Evolutionary conservation across 2,797 vertebrate genomes (phyloP).

Genomic region (Helarctos malayanus): DNA sequence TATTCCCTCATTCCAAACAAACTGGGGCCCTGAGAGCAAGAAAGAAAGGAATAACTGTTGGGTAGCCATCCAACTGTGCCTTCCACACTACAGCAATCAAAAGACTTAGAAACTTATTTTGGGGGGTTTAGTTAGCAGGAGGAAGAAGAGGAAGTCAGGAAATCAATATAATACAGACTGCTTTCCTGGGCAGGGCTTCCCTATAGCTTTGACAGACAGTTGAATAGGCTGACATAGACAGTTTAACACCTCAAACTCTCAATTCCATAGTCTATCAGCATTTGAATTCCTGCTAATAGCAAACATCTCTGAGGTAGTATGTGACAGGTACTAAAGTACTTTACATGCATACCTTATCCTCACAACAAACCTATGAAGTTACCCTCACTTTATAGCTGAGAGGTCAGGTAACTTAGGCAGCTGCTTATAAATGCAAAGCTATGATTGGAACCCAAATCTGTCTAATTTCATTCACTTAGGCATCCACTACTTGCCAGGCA

Average conservation of each 20-base stretch:
- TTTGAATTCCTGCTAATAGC: not conserved
- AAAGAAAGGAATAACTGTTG: not conserved
- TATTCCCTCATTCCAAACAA: not conserved
- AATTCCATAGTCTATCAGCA: not conserved
- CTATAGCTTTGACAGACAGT: not conserved
- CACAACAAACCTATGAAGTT: not conserved
- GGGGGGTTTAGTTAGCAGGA: not conserved
- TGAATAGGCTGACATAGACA: not conserved
- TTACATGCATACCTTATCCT: not conserved
- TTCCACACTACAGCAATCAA: not conserved
- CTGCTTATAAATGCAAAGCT: not conserved
- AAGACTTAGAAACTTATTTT: not conserved
- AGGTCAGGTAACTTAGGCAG: not conserved
- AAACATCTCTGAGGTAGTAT: not conserved
- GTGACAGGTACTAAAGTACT: not conserved
- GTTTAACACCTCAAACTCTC: not conserved
- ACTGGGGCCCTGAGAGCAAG: not conserved
- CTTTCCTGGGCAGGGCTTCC: not conserved
- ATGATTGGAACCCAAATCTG: not conserved
- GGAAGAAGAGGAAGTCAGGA: not conserved
- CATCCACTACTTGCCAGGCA: not conserved
- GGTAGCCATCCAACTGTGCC: not conserved
- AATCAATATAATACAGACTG: not conserved
- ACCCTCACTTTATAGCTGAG: not conserved
- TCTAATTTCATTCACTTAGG: not conserved